A percentile compares a stretch with the other conserved stretches of the same genome.
phyloP scores from a whole-genome alignment of 2,797 vertebrate species.

The Macroramphosus scolopax region DNA sequence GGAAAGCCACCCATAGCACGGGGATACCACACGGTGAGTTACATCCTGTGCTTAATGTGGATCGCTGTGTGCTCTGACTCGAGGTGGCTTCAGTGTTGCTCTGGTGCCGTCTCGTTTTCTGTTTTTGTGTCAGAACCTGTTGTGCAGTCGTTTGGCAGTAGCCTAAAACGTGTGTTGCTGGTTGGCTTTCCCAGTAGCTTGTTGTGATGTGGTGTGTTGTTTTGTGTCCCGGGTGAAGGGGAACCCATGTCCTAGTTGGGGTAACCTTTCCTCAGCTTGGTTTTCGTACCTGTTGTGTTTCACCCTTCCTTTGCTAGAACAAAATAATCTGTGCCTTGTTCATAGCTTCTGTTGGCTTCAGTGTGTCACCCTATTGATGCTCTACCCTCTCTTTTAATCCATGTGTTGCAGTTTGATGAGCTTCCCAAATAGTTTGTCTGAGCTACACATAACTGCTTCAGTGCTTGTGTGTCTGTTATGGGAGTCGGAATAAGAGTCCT shows the following conservation, averaged over 20 bases:
- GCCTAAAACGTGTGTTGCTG: constrained; percentile 1
- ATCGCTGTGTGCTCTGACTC: constrained; percentile 7
- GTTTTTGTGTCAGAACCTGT: constrained; percentile 21
- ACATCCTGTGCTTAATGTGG: not conserved
- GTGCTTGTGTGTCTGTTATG: constrained; percentile 4
- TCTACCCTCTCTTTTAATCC: not conserved
- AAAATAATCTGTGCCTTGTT: constrained; percentile 11
- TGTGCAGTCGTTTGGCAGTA: constrained; percentile 8
- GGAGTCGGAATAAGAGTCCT: not conserved
- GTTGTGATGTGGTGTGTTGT: constrained; percentile 15
- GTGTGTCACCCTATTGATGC: constrained; percentile 17
- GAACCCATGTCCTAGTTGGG: too few species aligned
- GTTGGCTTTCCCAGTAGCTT: constrained; percentile 19
- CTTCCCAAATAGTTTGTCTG: not conserved
- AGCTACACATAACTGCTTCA: not conserved
- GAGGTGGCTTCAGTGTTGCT: not conserved
- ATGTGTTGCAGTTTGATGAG: constrained; percentile 7
- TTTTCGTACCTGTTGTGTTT: constrained; percentile 12
- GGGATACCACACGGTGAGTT: constrained; percentile 96
- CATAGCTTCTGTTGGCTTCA: constrained; percentile 20
- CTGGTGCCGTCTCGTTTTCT: constrained; percentile 6
- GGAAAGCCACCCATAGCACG: constrained; percentile 92
- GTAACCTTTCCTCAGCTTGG: too few species aligned
- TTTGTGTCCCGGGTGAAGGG: too few species aligned
- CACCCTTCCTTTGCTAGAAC: not conserved